Evolutionary conservation across 2,888 invertebrate genomes (phyloP).

Genomic region (Athalia circularis): DNA sequence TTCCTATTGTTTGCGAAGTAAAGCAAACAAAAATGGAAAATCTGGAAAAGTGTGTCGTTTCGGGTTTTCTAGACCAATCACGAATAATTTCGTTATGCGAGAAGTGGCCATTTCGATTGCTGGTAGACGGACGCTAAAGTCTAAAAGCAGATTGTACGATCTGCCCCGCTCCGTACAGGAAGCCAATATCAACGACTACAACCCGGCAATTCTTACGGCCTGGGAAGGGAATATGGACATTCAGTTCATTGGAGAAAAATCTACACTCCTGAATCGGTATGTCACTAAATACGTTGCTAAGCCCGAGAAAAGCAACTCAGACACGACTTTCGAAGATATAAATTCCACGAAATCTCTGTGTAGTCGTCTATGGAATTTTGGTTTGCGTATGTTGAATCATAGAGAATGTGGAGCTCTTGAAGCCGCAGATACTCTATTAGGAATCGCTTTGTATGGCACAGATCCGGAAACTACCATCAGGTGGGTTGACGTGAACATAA

Average conservation of each 20-base stretch:
- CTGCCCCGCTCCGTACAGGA: conserved; percentile 55
- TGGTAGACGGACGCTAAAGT: conserved; percentile 55
- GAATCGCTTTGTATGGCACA: conserved; percentile 37
- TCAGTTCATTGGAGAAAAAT: conserved; percentile 62
- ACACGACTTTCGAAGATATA: conserved; percentile 57
- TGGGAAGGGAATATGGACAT: conserved; percentile 66
- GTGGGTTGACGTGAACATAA: too few species aligned
- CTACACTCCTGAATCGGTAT: conserved; percentile 59
- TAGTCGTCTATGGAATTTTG: conserved; percentile 60
- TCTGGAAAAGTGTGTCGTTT: conserved; percentile 58
- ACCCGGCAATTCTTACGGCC: conserved; percentile 57
- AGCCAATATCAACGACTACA: conserved; percentile 60
- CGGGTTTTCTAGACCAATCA: conserved; percentile 58
- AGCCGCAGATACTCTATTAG: conserved; percentile 59
- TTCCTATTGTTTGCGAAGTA: conserved; percentile 60
- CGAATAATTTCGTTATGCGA: conserved; percentile 54
- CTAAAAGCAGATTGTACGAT: conserved; percentile 60
- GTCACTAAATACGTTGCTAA: conserved; percentile 63
- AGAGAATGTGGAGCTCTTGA: conserved; percentile 56
- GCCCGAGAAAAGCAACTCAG: conserved; percentile 58
- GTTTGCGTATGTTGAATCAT: conserved; percentile 57
- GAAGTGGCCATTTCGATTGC: too few species aligned
- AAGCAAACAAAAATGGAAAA: conserved; percentile 56
- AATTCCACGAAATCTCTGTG: conserved; percentile 60
- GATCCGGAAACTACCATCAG: too few species aligned